Percentiles rank a stretch among this genome's conserved stretches.
phyloP scores from a whole-genome alignment of 2,113 vertebrate genomes.

The Bubalus kerabau region DNA sequence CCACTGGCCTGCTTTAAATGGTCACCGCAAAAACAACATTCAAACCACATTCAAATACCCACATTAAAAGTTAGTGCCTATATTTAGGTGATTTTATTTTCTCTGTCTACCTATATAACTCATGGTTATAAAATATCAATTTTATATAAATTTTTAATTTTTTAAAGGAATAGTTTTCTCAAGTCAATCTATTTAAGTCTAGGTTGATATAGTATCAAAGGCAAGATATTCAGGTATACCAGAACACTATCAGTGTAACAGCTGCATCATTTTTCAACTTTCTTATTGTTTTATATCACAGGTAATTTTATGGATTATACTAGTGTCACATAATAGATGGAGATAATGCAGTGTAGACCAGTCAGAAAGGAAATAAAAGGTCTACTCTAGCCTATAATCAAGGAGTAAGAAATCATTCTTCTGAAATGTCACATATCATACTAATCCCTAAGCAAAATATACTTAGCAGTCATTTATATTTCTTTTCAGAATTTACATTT shows the following conservation, averaged over 20 bases:
- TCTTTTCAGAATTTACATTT: not conserved
- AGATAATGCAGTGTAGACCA: not conserved
- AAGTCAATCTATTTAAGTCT: not conserved
- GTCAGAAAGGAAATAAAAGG: not conserved
- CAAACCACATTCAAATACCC: not conserved
- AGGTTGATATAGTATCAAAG: not conserved
- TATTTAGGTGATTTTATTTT: not conserved
- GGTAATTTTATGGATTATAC: not conserved
- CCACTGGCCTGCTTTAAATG: not conserved
- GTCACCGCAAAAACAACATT: not conserved
- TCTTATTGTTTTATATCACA: not conserved
- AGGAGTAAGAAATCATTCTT: not conserved
- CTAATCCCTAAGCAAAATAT: not conserved
- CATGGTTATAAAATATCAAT: not conserved
- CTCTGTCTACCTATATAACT: not conserved
- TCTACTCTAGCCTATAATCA: not conserved
- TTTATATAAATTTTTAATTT: not conserved
- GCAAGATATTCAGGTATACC: not conserved
- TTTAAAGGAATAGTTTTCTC: not conserved
- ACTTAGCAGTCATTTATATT: not conserved
- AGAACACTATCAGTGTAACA: not conserved
- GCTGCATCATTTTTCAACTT: not conserved
- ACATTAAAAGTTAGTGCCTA: not conserved
- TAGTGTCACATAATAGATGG: not conserved
- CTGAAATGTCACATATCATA: not conserved